Percentiles rank a stretch among this genome's conserved stretches.
phyloP scores from a whole-genome alignment of 2,113 vertebrate species.

The Polypterus bichir region DNA sequence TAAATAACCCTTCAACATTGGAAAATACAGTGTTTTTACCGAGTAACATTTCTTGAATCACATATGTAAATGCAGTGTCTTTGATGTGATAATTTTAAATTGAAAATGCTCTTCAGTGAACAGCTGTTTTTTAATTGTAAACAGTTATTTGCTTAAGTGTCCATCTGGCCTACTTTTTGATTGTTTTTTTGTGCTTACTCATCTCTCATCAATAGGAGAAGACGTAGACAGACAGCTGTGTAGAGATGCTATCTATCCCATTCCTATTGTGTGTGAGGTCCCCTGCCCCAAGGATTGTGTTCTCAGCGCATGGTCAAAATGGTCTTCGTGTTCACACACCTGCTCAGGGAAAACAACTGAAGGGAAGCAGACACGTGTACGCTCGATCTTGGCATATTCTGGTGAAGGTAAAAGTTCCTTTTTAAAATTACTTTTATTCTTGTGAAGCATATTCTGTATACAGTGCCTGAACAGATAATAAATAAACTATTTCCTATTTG shows the following conservation, averaged over 20 bases:
- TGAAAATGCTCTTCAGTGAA: no score
- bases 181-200: constrained; percentile 36
- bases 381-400: constrained; percentile 81
- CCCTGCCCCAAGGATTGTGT: constrained; percentile 87
- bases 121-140: no score
- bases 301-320: constrained; percentile 76
- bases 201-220: constrained; percentile 57
- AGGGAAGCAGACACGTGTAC: constrained; percentile 77
- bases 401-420: constrained; percentile 68
- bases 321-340: constrained; percentile 93
- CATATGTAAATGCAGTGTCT: no score
- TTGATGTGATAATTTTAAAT: no score
- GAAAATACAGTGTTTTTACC: no score
- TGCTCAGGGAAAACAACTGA: constrained; percentile 93
- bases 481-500: no score
- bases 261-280: constrained; percentile 64
- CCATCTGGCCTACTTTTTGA: constrained; percentile 27
- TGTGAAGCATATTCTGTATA: no score
- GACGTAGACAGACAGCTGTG: constrained; percentile 68
- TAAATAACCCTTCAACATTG: no score
- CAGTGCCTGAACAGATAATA: no score
- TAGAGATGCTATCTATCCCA: constrained; percentile 57
- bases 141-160: constrained; percentile 28
- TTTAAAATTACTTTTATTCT: no score
- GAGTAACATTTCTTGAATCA: no score